These are phyloP conservation scores for Harpalus rubripes DNA, from an alignment of 2,888 invertebrate species.

Conservation along the genomic window DNA sequence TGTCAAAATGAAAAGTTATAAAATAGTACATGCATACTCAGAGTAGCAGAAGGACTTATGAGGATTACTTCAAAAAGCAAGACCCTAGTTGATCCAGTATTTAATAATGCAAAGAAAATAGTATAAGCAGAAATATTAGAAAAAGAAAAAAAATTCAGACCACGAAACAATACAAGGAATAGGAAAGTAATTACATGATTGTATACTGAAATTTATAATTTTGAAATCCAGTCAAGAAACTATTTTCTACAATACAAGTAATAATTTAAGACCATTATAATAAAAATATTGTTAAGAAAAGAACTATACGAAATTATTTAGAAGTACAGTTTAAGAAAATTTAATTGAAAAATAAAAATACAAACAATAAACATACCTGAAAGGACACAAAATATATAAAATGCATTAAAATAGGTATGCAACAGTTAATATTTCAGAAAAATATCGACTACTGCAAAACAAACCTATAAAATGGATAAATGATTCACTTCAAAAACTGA, in stretches of 20 bases:
- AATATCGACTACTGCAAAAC: neutral
- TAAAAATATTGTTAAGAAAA: neutral
- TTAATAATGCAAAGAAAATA: conserved; percentile 4
- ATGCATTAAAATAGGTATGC: neutral
- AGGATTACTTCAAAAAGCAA: conserved; percentile 27
- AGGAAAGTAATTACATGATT: too few species aligned
- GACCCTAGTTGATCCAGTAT: conserved; percentile 22
- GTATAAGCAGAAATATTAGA: conserved; percentile 6
- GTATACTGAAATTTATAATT: too few species aligned
- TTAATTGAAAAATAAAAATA: neutral
- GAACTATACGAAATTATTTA: too few species aligned
- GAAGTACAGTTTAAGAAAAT: neutral
- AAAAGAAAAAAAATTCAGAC: conserved; percentile 2
- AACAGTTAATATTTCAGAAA: neutral
- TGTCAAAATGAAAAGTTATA: too few species aligned
- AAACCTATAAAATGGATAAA: neutral
- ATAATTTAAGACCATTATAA: conserved; percentile 8
- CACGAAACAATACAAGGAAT: too few species aligned
- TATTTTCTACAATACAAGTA: conserved; percentile 20
- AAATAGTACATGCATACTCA: too few species aligned
- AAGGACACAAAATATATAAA: neutral
- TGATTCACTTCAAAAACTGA: neutral
- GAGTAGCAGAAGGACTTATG: neutral
- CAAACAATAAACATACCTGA: neutral
- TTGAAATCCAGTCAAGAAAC: too few species aligned